Evolutionary conservation across 2,888 invertebrate species (phyloP), one percentile per base, ranked within the genome.

Genomic region (Boloria selene): DNA sequence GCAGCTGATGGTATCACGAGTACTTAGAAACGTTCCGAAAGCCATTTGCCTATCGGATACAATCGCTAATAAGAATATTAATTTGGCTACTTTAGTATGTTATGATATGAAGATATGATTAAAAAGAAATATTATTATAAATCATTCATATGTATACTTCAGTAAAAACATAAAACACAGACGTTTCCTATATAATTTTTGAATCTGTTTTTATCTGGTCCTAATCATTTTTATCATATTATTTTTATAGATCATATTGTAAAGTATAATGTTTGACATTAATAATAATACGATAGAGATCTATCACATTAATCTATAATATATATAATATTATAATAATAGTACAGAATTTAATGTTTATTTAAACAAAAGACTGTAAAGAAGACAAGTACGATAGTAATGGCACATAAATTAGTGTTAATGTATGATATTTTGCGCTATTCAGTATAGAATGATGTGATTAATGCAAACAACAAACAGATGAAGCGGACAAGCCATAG

Each of bases 11-110:
- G 69, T 84, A 88, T 90, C 90, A 75, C 77, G 72, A 80, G 49
- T 79, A 85, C 87, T 81, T 73, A 83, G 56, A 87, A 89, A 89
- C 90, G 90, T 90, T 88, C 86, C 88, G 87, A 90, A 88, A 90
- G 88, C 88, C 86, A 88, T 88, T 90, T 90, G 87, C 86, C 85
- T 88, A 88, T 88, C 87, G 82, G 83, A 86, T 87, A 82, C 84
- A 82, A 90, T 89, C 87, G 79, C 74, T 77, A 78, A 79, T 83
- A 75, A 82, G 80, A 83, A 80, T 83, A 86, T 87, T 85, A 88
- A 88, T 90, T 89, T 84, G 84, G 87, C 88, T 90, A 87, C 88
- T 87, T 84, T 80, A 77, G 79, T 79, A 73, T 80, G 81, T 80
- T 75, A 66, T 55, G 31, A 61, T 38, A 45, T 31, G 31, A 54